Base-by-base conservation (phyloP, 2,113 vertebrate genomes). In the Patagioenas fasciata region DNA sequence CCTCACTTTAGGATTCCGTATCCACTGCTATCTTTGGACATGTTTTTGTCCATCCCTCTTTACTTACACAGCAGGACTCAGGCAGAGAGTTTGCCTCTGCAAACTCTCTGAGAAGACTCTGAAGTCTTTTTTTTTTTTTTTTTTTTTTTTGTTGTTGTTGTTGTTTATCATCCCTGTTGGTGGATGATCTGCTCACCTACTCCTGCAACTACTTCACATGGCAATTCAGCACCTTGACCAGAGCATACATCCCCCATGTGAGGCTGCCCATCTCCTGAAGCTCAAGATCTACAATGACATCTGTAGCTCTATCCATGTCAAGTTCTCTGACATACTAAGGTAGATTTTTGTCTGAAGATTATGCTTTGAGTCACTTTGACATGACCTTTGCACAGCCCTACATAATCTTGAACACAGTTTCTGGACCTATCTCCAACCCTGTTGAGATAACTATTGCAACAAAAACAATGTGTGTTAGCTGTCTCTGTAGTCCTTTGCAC, bases 211-310 rank as follows among this genome's bases (percentile, higher is more conserved):
- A 29, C 24, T 42, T 28, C 36, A 65, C 17, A 57, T 9, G 15
- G 4, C 7, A 80, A 13, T 67, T 82, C n/a, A 86, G 6, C 47
- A 71, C 13, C 28, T 56, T 2, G 1, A 23, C 14, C 28, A 73
- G 28, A 36, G 31, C 13, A 21, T 14, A n/a, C 2, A 1, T 34
- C 8, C 15, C 5, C 9, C 7, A 9, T 15, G 10, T 51, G 21
- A 80, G 11, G 10, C 48, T 6, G 3, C 8, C 42, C 23, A 71
- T 7, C 19, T 80, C 12, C 13, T 47, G 17, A 15, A 74, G 10
- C 13, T 70, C 26, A 50, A 65, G 10, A 57, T 21, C 26, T 48
- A 17, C 19, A 71, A 7, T 34, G 42, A 4, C 18, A 40, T 87
- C 44, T 4, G 2, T 25, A 73, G 5, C 16, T 56, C 48, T 56